These are phyloP conservation scores for Spodoptera exigua DNA, from an alignment of 2,888 invertebrate genomes.

Conservation along the genomic window DNA sequence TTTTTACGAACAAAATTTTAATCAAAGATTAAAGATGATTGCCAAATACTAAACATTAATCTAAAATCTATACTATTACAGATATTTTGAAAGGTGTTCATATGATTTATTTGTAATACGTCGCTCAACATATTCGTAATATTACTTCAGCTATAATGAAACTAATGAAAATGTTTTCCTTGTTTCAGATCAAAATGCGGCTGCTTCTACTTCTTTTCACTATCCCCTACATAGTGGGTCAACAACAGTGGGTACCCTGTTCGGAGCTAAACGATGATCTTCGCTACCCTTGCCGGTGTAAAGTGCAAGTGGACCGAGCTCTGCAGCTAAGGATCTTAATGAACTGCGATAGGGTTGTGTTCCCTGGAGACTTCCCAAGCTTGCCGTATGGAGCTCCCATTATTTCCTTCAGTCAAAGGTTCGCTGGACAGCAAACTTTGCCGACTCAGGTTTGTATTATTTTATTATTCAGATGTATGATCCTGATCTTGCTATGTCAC, in stretches of 20 bases:
- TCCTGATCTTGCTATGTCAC: no score
- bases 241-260: slow-evolving; percentile 92
- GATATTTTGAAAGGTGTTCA: no score
- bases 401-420: slow-evolving; percentile 93
- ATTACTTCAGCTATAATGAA: no score
- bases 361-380: slow-evolving; percentile 93
- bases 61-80: no score
- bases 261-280: slow-evolving; percentile 93
- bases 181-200: slow-evolving; percentile 77
- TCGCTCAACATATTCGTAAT: no score
- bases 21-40: no score
- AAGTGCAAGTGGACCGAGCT: slow-evolving; percentile 85
- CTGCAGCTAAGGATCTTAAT: slow-evolving; percentile 90
- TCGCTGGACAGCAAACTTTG: slow-evolving; percentile 94
- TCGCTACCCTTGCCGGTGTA: slow-evolving; percentile 92
- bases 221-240: slow-evolving; percentile 69
- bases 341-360: slow-evolving; percentile 95
- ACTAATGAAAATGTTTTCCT: slow-evolving; percentile 11
- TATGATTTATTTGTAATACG: no score
- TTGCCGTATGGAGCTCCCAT: slow-evolving; percentile 94
- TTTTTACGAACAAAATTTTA: background rate
- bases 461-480: background rate
- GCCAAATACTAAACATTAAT: no score
- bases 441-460: slow-evolving; percentile 91
- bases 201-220: slow-evolving; percentile 73